phyloP scores from a whole-genome alignment of 2,888 invertebrate genomes.

The Brachypalpus laphriformis region DNA sequence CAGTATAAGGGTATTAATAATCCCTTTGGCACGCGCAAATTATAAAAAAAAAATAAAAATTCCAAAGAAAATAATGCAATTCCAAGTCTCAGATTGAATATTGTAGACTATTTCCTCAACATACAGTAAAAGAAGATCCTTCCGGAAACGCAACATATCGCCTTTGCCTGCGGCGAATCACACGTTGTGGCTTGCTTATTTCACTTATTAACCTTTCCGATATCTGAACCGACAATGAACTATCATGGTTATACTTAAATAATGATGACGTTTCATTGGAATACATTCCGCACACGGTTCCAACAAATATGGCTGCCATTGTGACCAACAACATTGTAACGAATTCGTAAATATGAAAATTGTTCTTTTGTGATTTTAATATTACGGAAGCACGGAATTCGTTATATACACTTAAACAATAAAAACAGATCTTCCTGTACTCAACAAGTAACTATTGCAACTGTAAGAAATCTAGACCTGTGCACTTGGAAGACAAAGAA shows the following conservation, averaged over 20 bases:
- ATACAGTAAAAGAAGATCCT: constrained; percentile 84
- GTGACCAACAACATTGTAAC: not conserved
- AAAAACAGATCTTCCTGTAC: not conserved
- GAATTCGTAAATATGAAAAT: not conserved
- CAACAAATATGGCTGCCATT: too few species aligned
- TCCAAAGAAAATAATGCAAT: too few species aligned
- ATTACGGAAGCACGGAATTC: too few species aligned
- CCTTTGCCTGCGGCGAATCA: constrained; percentile 75
- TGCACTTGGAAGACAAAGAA: not conserved
- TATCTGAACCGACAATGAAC: not conserved
- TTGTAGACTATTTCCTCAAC: constrained; percentile 72
- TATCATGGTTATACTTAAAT: not conserved
- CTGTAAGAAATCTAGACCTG: not conserved
- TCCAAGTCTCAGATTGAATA: too few species aligned
- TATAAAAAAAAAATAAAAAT: too few species aligned
- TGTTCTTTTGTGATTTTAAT: not conserved
- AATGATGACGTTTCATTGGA: not conserved
- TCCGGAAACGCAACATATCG: constrained; percentile 85
- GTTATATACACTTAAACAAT: too few species aligned
- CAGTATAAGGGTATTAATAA: too few species aligned
- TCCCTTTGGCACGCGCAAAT: too few species aligned
- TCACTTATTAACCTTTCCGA: not conserved
- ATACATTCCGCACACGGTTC: not conserved
- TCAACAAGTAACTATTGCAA: constrained; percentile 4
- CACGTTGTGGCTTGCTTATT: not conserved